Evolutionary conservation across 1,140 invertebrate genomes (phyloP), one percentile per base, ranked within the genome.

Genomic region (Tetranychus cinnabarinus): DNA sequence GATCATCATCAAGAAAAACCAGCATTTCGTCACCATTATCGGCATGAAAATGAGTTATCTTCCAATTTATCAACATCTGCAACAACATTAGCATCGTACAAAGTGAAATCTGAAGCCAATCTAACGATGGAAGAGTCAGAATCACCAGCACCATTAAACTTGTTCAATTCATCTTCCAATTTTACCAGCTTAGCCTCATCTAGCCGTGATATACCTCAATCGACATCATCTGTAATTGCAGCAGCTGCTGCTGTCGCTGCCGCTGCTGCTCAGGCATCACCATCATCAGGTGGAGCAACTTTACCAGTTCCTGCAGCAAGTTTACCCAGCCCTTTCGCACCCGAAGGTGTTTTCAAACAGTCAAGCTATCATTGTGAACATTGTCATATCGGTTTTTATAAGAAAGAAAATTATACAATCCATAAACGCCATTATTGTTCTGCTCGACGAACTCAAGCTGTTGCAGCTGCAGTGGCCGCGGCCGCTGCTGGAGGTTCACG

Each of bases 361-460:
- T 15, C 33, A 45, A 82, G 85, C 0, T 88, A 82, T 34, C 91
- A 88, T 72, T 96, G 90, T 73, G 82, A 86, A 67, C 89, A 95
- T 67, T 96, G 90, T 74, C 93, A 93, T 69, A 97, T 97, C 60
- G 88, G 92, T 0, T 97, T 97, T 68, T 95, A 88, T 72, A 88
- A 89, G 66, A 84, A 88, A 67, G 91, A 97, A 70, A 96, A 92
- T 69, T 95, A 88, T 67, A 73, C 90, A 23, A 83, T 89, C 1
- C 91, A 96, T 70, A 96, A 93, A 70, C 83, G 86, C 66, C 85
- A 90, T 67, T 96, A 96, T 69, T 96, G 90, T 72, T 87, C 88
- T 42, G 39, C 39, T 42, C 39, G 39, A 42, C 39, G 39, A 42
- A 6, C 39, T 42, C 5, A 42, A 42, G 39, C 39, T 6, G 39